Evolutionary conservation across 2,797 vertebrate species (phyloP).

Genomic region (Semaprochilodus insignis): DNA sequence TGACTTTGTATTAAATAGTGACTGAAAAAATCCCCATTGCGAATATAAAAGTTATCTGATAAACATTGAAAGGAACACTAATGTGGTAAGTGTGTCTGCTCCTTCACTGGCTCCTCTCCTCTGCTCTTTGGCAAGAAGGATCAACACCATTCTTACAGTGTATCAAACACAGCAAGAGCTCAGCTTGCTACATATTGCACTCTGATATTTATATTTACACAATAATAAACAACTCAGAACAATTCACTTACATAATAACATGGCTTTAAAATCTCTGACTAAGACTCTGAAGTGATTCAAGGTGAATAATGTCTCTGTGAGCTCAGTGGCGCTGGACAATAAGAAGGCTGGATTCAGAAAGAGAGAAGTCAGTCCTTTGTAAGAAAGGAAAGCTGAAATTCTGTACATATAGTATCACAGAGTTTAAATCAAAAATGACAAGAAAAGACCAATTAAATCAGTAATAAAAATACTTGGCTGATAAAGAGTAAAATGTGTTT

Average conservation of each 20-base stretch:
- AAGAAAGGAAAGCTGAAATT: conserved; percentile 70
- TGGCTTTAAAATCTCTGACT: conserved; percentile 74
- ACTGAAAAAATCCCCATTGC: conserved; percentile 78
- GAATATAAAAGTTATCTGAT: conserved; percentile 92
- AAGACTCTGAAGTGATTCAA: conserved; percentile 78
- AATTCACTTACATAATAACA: conserved; percentile 58
- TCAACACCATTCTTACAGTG: conserved; percentile 87
- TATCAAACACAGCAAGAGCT: conserved; percentile 90
- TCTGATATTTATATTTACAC: conserved; percentile 77
- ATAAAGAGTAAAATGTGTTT: conserved; percentile 44
- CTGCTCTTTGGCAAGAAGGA: conserved; percentile 92
- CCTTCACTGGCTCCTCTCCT: conserved; percentile 81
- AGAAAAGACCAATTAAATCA: conserved; percentile 61
- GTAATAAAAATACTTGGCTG: conserved; percentile 51
- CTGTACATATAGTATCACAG: conserved; percentile 72
- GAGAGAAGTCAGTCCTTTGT: background rate
- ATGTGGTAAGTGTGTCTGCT: conserved; percentile 85
- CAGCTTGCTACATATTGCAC: conserved; percentile 92
- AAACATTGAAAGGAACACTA: conserved; percentile 89
- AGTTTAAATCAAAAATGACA: conserved; percentile 40
- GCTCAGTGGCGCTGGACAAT: background rate
- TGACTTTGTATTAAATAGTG: conserved; percentile 96
- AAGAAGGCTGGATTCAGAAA: conserved; percentile 8
- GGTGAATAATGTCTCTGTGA: background rate
- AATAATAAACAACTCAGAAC: conserved; percentile 82